Conservation (phyloP, 2,888 invertebrate genomes). For the Nowickia ferox region DNA sequence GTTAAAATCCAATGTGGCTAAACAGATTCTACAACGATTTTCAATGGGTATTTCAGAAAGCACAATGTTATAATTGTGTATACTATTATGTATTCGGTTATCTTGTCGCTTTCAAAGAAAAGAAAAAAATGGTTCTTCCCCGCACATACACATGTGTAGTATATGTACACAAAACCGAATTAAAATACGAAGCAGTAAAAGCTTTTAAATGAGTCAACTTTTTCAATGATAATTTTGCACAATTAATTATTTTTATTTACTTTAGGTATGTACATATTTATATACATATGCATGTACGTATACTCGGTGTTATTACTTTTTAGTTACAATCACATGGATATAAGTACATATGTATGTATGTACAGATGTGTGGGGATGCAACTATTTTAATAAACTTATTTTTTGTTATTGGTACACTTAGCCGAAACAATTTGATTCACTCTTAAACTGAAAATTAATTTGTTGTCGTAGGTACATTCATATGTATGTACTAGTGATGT, state of each 20-base stretch:
- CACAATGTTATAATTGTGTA: not conserved
- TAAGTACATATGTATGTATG: not conserved
- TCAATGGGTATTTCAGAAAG: not conserved
- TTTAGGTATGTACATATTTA: not conserved
- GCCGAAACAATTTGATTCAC: not conserved
- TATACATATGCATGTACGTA: not conserved
- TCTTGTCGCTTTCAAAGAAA: slow-evolving; percentile 18
- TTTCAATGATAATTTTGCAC: not conserved
- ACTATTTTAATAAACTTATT: too few species aligned
- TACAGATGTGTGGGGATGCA: not conserved
- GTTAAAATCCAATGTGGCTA: slow-evolving; percentile 46
- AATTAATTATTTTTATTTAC: not conserved
- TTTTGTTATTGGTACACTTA: not conserved
- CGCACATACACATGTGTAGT: slow-evolving; percentile 12
- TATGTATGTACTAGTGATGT: not conserved
- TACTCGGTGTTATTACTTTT: too few species aligned
- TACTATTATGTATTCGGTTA: slow-evolving; percentile 8
- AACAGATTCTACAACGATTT: slow-evolving; percentile 16
- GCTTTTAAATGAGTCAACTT: slow-evolving; percentile 49
- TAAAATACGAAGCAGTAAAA: slow-evolving; percentile 3
- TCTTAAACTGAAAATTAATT: slow-evolving; percentile 35
- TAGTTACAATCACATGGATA: not conserved
- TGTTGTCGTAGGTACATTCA: not conserved
- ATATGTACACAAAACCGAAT: not conserved
- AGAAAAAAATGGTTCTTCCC: slow-evolving; percentile 66